These are phyloP conservation scores for Babylonia areolata DNA, from an alignment of 1,140 invertebrate species.

Conservation along the genomic window DNA sequence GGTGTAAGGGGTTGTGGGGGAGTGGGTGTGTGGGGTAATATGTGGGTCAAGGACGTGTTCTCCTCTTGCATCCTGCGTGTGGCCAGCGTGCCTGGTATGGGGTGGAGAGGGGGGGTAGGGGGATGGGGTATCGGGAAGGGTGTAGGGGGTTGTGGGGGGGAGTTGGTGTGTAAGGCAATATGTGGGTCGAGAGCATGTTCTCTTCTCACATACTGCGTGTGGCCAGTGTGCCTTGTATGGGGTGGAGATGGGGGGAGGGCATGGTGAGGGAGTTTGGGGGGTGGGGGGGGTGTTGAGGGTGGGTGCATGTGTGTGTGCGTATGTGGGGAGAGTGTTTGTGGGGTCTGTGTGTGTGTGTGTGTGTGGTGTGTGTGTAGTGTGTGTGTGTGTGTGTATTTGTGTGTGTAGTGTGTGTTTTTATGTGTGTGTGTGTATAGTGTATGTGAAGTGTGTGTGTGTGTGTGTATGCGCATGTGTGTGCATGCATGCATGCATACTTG, in stretches of 20 bases:
- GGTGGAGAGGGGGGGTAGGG: too few species aligned
- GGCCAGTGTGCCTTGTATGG: too few species aligned
- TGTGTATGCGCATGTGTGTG: background rate
- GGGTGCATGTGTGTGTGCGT: background rate
- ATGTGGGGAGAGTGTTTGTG: background rate
- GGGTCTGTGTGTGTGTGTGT: background rate
- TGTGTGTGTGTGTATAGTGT: background rate
- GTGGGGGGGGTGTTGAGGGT: too few species aligned
- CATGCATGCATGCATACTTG: background rate
- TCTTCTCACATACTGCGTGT: too few species aligned
- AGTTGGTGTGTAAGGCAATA: too few species aligned
- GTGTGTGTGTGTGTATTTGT: background rate
- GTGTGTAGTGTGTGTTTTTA: background rate
- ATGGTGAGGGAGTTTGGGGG: too few species aligned
- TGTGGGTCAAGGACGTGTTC: background rate
- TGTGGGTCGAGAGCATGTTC: too few species aligned
- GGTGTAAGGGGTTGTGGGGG: background rate
- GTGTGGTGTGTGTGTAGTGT: background rate
- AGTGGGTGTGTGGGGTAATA: background rate
- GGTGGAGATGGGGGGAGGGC: too few species aligned
- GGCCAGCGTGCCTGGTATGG: too few species aligned
- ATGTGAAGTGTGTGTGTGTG: conserved; percentile 12
- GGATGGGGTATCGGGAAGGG: too few species aligned
- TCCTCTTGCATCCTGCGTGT: too few species aligned
- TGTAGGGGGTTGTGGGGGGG: too few species aligned